Evolutionary conservation across 2,113 vertebrate species (phyloP), one percentile per base, ranked within the genome.

Genomic region (Zosterops lateralis): DNA sequence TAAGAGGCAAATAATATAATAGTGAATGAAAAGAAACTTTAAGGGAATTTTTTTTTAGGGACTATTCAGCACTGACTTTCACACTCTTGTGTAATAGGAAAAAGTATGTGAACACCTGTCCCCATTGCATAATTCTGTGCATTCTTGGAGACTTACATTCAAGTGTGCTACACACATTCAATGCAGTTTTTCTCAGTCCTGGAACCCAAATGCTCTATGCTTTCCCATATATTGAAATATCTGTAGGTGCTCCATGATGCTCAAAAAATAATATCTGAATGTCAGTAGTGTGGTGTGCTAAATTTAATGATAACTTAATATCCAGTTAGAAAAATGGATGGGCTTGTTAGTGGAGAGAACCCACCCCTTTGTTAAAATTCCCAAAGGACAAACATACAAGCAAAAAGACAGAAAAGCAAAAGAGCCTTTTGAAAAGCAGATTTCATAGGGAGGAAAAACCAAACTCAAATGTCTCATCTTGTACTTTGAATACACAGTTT

Each of bases 291-390:
- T 11, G 9, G 17, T 57, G 6, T 56, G 50, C 2, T 77, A 51
- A 72, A 51, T 71, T 75, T 82, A 60, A 50, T 24, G 14, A 17
- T 22, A 50, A 54, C 6, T 81, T 58, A 32, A 57, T 65, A 57
- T 36, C 13, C 22, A n/a, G 5, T 34, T 17, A 42, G 18, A 80
- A 32, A 57, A 76, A 68, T 5, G 7, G 13, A 42, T 28, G 11
- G 20, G 16, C 4, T 51, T 0, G 0, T 15, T 32, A 17, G 7
- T 11, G 15, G 36, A 29, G 29, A 44, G 11, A 72, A 60, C 18
- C 1, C 20, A 64, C 12, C 4, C 22, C 62, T 48, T 17, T 16
- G 10, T 17, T 64, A 36, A 31, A 79, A 90, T 17, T 53, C 12
- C 12, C 25, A 32, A 47, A 58, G 22, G 7, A 25, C 12, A 73